Evolutionary conservation across 1,140 invertebrate genomes (phyloP), one percentile per base, ranked within the genome.

Genomic region (Cotesia typhae): DNA sequence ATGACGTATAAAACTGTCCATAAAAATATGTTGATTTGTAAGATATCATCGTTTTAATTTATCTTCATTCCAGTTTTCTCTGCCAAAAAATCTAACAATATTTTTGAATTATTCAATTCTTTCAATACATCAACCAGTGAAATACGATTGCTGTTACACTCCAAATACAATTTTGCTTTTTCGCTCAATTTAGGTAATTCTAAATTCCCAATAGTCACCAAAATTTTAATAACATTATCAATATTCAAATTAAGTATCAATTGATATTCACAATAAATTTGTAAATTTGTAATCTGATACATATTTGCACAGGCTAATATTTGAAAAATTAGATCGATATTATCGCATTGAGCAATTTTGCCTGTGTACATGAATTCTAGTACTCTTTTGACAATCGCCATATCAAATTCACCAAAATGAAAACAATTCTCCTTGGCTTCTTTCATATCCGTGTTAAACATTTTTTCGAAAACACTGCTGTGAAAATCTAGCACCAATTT

Each of bases 351-450:
- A 6, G 9, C 6, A 14, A 57, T 57, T n/a, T 14, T 14, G 17
- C 53, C 53, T 2, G 17, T 20, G 12, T 57, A 57, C 53, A 57
- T 17, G 53, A 57, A 57, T 14, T 57, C 12, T 3, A 57, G 17
- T 3, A 57, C 53, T 57, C n/a, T 6, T 20, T 57, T 57, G n/a
- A 57, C n/a, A 7, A 6, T 20, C 9, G 9, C 53, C 9, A 57
- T 20, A 20, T 57, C 53, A 57, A 57, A 17, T 17, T n/a, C 53
- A 57, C n/a, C 17, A 0, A 57, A 17, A 14, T 4, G 12, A 57
- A 57, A 12, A 57, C 53, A 20, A 57, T 57, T 57, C 17, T 57
- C 53, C 3, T 17, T 57, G 12, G 53, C n/a, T 57, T 57, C 53
- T 57, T 6, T 57, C 53, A 57, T 57, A 7, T 57, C 17, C 12